phyloP scores from a whole-genome alignment of 2,797 vertebrate species.

The Phalloptychus januarius region DNA sequence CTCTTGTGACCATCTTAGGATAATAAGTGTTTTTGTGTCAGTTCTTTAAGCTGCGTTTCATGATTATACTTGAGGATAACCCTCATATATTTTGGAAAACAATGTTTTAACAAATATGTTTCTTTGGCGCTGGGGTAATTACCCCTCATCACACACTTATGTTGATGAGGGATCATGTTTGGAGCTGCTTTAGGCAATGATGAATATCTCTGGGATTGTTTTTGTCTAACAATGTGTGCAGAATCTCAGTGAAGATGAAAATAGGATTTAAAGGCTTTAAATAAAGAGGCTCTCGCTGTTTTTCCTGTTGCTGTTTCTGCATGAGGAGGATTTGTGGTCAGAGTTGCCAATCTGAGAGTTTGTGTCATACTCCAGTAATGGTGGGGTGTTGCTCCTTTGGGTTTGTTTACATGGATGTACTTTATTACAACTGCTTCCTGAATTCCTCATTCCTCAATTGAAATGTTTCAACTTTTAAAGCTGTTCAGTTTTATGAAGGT shows the following conservation, averaged over 20 bases:
- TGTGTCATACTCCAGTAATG: slow-evolving; percentile 37
- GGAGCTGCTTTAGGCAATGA: slow-evolving; percentile 25
- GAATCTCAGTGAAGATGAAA: slow-evolving; percentile 20
- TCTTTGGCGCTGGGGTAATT: slow-evolving; percentile 47
- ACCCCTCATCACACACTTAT: slow-evolving; percentile 28
- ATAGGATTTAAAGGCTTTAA: slow-evolving; percentile 48
- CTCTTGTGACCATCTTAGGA: slow-evolving; percentile 18
- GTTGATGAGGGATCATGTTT: too few relatives aligned
- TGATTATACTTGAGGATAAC: slow-evolving; percentile 46
- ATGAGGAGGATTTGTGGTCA: slow-evolving; percentile 37
- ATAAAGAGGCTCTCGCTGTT: slow-evolving; percentile 24
- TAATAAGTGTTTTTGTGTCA: slow-evolving; percentile 19
- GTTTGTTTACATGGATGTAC: slow-evolving; percentile 21
- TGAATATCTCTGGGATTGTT: slow-evolving; percentile 9
- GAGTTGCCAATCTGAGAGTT: slow-evolving; percentile 15
- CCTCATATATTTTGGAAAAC: slow-evolving; percentile 52
- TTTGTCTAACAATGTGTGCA: slow-evolving; percentile 29
- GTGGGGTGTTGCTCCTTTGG: slow-evolving; percentile 18
- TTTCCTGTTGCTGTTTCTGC: slow-evolving; percentile 22
- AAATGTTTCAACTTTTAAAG: background rate
- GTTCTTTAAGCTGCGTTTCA: slow-evolving; percentile 42
- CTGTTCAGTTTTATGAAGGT: background rate
- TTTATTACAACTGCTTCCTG: slow-evolving; percentile 17
- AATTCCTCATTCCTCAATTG: too few relatives aligned
- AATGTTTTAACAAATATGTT: slow-evolving; percentile 29